Evolutionary conservation across 2,113 vertebrate species (phyloP).

Genomic region (Zapornia atra): DNA sequence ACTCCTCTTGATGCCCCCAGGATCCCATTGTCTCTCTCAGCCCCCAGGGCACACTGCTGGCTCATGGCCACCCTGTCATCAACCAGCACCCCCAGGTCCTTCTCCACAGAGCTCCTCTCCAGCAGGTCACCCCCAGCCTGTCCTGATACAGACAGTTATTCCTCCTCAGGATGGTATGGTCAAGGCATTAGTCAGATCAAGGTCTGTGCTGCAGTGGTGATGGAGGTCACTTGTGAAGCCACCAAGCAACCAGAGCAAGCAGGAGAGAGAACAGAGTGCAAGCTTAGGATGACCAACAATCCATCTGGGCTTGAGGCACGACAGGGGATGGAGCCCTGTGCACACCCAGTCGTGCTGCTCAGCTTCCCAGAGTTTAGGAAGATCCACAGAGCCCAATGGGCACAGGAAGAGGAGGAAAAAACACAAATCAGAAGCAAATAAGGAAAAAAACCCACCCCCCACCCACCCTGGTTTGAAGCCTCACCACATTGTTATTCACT

Average conservation of each 20-base stretch:
- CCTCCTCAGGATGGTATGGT: no score
- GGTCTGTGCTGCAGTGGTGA: neutral
- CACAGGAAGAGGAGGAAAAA: neutral
- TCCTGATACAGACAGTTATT: no score
- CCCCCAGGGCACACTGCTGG: no score
- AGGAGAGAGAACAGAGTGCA: neutral
- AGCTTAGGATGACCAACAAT: neutral
- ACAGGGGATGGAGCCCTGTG: neutral
- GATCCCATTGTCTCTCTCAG: no score
- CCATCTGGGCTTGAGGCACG: neutral
- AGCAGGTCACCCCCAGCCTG: no score
- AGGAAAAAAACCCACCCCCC: neutral
- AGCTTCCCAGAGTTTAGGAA: accelerated
- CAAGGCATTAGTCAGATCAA: neutral
- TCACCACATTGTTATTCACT: neutral
- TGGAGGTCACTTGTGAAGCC: neutral
- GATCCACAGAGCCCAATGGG: neutral
- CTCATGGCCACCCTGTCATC: no score
- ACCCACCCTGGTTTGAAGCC: neutral
- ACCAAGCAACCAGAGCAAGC: neutral
- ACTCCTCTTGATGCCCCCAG: no score
- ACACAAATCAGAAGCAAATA: neutral
- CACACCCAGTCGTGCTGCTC: neutral
- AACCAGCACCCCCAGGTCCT: no score
- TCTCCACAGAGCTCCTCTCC: no score